A percentile compares a stretch with the other conserved stretches of the same genome.
Conservation (phyloP, 2,888 invertebrate genomes). For the Drosophila anomalipes region DNA sequence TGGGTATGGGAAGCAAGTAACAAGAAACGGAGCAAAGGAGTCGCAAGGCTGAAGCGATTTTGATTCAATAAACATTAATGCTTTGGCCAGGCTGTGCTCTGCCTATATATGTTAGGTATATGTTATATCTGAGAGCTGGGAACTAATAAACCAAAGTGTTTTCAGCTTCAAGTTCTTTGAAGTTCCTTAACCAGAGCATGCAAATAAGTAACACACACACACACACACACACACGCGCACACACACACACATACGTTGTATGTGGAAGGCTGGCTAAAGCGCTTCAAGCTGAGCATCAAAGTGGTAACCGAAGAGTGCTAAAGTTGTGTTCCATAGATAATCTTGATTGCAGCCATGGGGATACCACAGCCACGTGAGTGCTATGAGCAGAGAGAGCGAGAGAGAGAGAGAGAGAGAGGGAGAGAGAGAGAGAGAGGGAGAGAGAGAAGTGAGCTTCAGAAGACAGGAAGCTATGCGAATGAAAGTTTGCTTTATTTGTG, state of each 20-base stretch:
- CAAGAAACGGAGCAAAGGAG: constrained; percentile 42
- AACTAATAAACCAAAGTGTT: constrained; percentile 77
- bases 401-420: not conserved
- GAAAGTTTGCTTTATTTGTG: constrained; percentile 38
- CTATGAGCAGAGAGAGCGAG: not conserved
- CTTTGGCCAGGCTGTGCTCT: constrained; percentile 35
- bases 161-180: constrained; percentile 46
- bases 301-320: constrained; percentile 31
- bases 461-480: not conserved
- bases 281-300: constrained; percentile 31
- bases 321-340: constrained; percentile 49
- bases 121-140: constrained; percentile 23
- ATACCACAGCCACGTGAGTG: constrained; percentile 6
- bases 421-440: not conserved
- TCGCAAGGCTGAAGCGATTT: constrained; percentile 59
- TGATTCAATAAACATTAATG: constrained; percentile 79
- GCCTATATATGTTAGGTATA: constrained; percentile 32
- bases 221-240: constrained; percentile 7
- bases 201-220: not conserved
- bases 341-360: constrained; percentile 42
- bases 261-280: not conserved
- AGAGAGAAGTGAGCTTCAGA: not conserved
- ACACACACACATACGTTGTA: constrained; percentile 1
- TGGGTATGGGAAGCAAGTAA: constrained; percentile 6
- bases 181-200: constrained; percentile 27